Evolutionary conservation across 2,113 vertebrate genomes (phyloP).

Genomic region (Diphyllodes magnificus): DNA sequence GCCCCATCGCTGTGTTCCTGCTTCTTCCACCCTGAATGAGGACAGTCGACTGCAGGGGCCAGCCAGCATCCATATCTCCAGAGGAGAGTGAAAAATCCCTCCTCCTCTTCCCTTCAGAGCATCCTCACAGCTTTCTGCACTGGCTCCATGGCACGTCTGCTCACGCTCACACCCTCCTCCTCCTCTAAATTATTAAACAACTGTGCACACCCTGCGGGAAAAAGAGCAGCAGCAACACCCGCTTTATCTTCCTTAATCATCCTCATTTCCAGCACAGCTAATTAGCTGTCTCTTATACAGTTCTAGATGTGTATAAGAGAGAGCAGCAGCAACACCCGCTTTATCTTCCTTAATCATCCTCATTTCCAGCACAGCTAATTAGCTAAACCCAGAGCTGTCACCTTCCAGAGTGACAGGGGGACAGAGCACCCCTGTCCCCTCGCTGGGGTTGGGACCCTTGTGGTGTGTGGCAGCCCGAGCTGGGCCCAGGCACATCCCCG

Average conservation of each 20-base stretch:
- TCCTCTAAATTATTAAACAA: constrained; percentile 52
- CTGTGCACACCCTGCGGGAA: background rate
- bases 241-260: constrained; percentile 14
- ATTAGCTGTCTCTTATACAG: too few relatives aligned
- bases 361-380: constrained; percentile 22
- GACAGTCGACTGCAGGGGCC: background rate
- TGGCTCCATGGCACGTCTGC: background rate
- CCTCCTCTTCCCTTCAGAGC: background rate
- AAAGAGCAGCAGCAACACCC: background rate
- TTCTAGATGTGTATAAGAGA: too few relatives aligned
- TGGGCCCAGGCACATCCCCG: background rate
- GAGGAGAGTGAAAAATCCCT: background rate
- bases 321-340: constrained; percentile 1
- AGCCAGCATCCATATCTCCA: background rate
- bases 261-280: constrained; percentile 19
- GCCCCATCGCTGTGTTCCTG: background rate
- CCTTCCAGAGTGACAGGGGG: background rate
- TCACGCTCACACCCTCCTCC: background rate
- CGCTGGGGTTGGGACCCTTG: background rate
- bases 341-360: constrained; percentile 19
- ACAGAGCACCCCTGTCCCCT: background rate
- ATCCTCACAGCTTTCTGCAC: background rate
- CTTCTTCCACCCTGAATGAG: background rate
- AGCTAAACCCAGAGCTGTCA: background rate
- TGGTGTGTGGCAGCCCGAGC: background rate